Evolutionary conservation across 2,797 vertebrate species (phyloP).

Genomic region (Micromesistius poutassou): DNA sequence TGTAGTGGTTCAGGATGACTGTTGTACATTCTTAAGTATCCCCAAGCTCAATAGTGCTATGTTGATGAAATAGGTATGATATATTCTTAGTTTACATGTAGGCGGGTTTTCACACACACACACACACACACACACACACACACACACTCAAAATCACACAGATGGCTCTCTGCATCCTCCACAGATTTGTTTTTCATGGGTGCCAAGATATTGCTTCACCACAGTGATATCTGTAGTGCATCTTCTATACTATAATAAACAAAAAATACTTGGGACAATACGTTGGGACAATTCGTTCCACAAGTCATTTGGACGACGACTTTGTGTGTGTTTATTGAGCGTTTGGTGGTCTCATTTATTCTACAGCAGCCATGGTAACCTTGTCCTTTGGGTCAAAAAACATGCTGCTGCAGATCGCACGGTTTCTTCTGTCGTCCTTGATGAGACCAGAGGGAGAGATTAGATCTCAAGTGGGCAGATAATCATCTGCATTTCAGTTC

Average conservation of each 20-base stretch:
- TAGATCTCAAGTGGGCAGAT: slow-evolving; percentile 71
- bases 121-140: slow-evolving; percentile 31
- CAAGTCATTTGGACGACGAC: too few species aligned
- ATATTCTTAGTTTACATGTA: slow-evolving; percentile 51
- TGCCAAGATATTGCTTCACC: neutral
- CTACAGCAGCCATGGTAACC: slow-evolving; percentile 14
- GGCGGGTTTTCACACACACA: slow-evolving; percentile 38
- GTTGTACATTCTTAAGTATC: too few species aligned
- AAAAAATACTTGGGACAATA: too few species aligned
- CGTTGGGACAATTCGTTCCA: neutral
- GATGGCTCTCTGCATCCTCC: slow-evolving; percentile 62
- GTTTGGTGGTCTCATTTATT: neutral
- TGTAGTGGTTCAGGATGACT: too few species aligned
- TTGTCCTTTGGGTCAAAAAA: slow-evolving; percentile 7
- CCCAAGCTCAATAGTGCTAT: too few species aligned
- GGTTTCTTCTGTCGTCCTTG: slow-evolving; percentile 51
- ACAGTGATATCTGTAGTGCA: neutral
- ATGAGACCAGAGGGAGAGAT: slow-evolving; percentile 54
- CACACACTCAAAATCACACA: slow-evolving; percentile 42
- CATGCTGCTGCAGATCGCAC: slow-evolving; percentile 39
- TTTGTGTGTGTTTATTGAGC: neutral
- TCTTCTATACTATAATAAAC: neutral
- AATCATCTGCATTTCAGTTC: slow-evolving; percentile 68
- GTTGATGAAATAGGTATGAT: slow-evolving; percentile 37
- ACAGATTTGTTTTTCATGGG: slow-evolving; percentile 34